These are phyloP conservation scores for Aptenodytes forsteri DNA, from an alignment of 2,113 vertebrate species.

Conservation along the genomic window DNA sequence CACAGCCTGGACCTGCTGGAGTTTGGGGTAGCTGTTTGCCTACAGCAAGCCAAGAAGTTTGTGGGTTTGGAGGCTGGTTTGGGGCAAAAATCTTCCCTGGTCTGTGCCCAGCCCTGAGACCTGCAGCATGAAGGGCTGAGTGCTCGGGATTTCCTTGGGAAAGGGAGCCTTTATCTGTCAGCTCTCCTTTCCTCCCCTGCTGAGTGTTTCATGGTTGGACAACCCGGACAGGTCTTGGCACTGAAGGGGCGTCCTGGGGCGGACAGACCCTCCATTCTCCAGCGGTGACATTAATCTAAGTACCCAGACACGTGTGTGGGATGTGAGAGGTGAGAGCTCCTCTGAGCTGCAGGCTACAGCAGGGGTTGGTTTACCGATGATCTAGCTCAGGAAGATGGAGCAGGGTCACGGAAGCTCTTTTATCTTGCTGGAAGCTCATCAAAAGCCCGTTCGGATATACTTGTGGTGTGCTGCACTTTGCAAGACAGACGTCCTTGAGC, in stretches of 20 bases:
- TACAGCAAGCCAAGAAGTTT: background rate
- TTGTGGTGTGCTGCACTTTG: background rate
- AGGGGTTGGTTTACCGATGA: background rate
- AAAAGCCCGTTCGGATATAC: background rate
- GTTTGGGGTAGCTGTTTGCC: background rate
- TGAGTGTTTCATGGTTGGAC: background rate
- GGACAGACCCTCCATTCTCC: background rate
- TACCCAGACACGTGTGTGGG: rapidly evolving
- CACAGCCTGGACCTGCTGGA: background rate
- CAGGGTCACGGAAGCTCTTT: background rate
- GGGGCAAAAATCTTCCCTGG: background rate
- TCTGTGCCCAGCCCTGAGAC: background rate
- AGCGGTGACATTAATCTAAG: background rate
- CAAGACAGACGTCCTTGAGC: background rate
- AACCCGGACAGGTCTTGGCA: background rate
- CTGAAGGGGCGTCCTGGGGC: background rate
- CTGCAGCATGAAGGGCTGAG: background rate
- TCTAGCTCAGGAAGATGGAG: background rate
- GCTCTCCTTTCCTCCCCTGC: background rate
- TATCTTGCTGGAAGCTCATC: background rate
- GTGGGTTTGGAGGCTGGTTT: background rate
- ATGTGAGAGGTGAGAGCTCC: background rate
- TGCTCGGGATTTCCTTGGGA: rapidly evolving
- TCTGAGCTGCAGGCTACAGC: background rate
- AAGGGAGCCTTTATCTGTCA: background rate